Evolutionary conservation across 1,140 invertebrate genomes (phyloP), one percentile per base, ranked within the genome.

Genomic region (Zaprionus camerounensis): DNA sequence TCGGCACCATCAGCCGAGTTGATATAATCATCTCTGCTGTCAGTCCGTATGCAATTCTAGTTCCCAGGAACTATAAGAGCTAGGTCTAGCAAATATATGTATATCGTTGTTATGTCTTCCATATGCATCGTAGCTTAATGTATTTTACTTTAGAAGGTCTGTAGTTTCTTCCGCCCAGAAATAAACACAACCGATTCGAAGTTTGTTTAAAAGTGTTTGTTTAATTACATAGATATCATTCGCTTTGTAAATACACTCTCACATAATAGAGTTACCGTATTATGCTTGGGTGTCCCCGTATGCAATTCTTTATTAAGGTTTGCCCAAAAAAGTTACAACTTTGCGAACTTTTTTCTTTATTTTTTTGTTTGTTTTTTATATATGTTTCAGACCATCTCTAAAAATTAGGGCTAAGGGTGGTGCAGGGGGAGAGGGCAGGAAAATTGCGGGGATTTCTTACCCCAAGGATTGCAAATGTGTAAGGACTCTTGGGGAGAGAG

Each of bases 201-300:
- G 46, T 15, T 77, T 73, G 70, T 77, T 77, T 67, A 77, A 77
- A 77, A 77, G 75, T 77, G 62, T 72, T 77, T 67, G 56, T 73
- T 77, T 76, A 57, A 77, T 77, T 77, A 77, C 57, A 73, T 77
- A 77, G 75, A 77, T 73, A 68, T 73, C 70, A 73, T 77, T 77
- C 75, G 75, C 75, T 34, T 77, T 67, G 63, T 67, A 67, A 63
- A 77, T 51, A 77, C 57, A 72, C 69, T 65, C 44, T 41, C 63
- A 58, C 41, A 17, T 46, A 41, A 75, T 75, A 70, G 22, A 36
- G 36, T 6, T 59, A 57, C 36, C 12, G 12, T 34, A 9, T 9
- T 59, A 28, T 59, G 22, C 22, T 20, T 41, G 41, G 63, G 41
- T 75, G 41, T 53, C 31, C 57, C 55, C 69, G 36, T 64, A 41